Conservation (phyloP, 92 coral and sea anemone genomes). For the Siderastrea radians region DNA sequence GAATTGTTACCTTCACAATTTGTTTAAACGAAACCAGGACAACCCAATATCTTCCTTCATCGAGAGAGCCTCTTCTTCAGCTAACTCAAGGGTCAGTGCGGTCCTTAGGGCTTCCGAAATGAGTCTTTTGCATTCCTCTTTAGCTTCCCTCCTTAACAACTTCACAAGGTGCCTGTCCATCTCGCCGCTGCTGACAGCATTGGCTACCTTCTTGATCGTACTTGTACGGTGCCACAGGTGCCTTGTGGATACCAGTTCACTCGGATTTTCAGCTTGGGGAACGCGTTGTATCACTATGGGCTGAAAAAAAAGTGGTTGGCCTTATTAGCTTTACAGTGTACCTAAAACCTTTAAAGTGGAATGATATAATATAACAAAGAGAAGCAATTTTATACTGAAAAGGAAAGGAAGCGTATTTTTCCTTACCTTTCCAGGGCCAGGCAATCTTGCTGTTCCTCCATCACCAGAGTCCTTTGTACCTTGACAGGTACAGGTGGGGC, state of each 20-base stretch:
- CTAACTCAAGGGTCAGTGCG: constrained; percentile 22
- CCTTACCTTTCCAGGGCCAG: constrained; percentile 6
- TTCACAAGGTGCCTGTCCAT: constrained; percentile 31
- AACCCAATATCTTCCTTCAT: constrained; percentile 49
- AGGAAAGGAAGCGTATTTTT: background rate
- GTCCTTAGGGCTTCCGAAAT: constrained; percentile 25
- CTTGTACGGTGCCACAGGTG: background rate
- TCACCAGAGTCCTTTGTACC: background rate
- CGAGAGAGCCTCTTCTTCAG: constrained; percentile 17
- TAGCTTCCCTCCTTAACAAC: constrained; percentile 2
- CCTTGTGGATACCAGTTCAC: background rate
- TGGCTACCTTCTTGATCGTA: background rate
- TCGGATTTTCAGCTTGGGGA: background rate
- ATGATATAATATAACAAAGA: too few relatives aligned
- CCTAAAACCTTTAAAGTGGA: too few relatives aligned
- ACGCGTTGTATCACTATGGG: background rate
- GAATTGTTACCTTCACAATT: constrained; percentile 23
- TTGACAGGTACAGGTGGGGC: too few relatives aligned
- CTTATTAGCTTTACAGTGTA: too few relatives aligned
- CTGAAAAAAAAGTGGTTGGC: background rate
- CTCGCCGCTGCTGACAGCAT: constrained; percentile 21
- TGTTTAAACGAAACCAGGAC: constrained; percentile 45
- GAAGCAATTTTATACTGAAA: background rate
- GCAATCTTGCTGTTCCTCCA: background rate
- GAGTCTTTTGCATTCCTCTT: constrained; percentile 1